Percentiles rank a stretch among this genome's conserved stretches.
Evolutionary conservation across 2,797 vertebrate species (phyloP).

Genomic region (Cheirogaleus major): DNA sequence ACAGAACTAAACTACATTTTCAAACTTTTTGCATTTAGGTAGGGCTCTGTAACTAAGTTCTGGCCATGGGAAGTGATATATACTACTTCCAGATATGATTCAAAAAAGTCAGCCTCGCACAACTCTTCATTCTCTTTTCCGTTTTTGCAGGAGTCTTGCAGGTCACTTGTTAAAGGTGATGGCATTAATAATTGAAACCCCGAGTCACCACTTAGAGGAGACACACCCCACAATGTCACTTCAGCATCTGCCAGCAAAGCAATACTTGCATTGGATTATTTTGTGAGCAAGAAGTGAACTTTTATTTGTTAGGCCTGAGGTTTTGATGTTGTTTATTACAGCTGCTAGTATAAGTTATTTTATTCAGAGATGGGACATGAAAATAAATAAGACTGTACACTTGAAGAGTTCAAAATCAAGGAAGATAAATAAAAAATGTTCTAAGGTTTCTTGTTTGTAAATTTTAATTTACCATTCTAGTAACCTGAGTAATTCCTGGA

Average conservation of each 20-base stretch:
- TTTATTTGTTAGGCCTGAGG: background rate
- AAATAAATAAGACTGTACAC: background rate
- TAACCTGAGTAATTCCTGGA: background rate
- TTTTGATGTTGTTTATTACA: background rate
- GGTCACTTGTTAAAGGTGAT: background rate
- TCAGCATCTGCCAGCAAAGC: background rate
- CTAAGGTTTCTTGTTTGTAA: conserved; percentile 21
- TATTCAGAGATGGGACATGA: background rate
- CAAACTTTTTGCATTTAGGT: background rate
- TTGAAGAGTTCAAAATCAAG: background rate
- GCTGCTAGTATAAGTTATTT: background rate
- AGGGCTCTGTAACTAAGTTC: background rate
- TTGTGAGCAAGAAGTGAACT: background rate
- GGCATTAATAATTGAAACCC: background rate
- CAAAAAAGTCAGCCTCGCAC: background rate
- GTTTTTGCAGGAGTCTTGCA: background rate
- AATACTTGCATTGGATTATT: background rate
- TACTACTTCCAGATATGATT: background rate
- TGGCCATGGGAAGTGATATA: background rate
- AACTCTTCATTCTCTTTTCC: background rate
- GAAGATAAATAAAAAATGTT: background rate
- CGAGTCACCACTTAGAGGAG: background rate
- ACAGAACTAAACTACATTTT: background rate
- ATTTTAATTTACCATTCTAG: background rate
- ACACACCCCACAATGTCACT: background rate